Percentiles rank a stretch among this genome's conserved stretches.
Evolutionary conservation across 1,140 invertebrate genomes (phyloP).

Genomic region (Akabosia matsudoensis): DNA sequence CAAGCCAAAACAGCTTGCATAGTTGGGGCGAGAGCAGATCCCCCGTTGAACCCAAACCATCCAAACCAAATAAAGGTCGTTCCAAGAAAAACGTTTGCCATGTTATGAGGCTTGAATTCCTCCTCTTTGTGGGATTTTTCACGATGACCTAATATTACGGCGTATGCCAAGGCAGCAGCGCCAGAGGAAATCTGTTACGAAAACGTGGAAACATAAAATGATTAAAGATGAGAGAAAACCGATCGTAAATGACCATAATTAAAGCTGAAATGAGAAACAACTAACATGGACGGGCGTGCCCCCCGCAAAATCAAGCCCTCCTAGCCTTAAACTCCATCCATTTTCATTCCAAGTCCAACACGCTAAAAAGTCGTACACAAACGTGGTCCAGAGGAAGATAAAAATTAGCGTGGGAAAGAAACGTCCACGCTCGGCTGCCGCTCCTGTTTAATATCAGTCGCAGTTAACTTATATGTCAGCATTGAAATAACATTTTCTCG

Average conservation of each 20-base stretch:
- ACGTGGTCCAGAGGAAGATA: slow-evolving; percentile 44
- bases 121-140: slow-evolving; percentile 22
- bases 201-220: neutral
- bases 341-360: slow-evolving; percentile 37
- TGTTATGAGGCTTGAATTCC: slow-evolving; percentile 44
- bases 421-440: slow-evolving; percentile 42
- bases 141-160: slow-evolving; percentile 41
- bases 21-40: slow-evolving; percentile 26
- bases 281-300: slow-evolving; percentile 43
- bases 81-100: slow-evolving; percentile 45
- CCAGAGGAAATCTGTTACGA: slow-evolving; percentile 34
- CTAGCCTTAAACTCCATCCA: no score
- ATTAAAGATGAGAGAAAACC: neutral
- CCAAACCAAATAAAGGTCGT: slow-evolving; percentile 43
- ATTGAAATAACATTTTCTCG: neutral
- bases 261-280: neutral
- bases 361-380: slow-evolving; percentile 43
- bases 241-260: neutral
- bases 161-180: slow-evolving; percentile 43
- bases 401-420: slow-evolving; percentile 44
- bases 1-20: slow-evolving; percentile 39
- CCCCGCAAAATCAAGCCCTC: slow-evolving; percentile 45
- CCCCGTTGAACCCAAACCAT: slow-evolving; percentile 23
- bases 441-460: no score
- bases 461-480: neutral